Percentiles rank a stretch among this genome's conserved stretches.
These are phyloP conservation scores for Himalopsyche japonica DNA, from an alignment of 2,888 invertebrate genomes.

Conservation along the genomic window DNA sequence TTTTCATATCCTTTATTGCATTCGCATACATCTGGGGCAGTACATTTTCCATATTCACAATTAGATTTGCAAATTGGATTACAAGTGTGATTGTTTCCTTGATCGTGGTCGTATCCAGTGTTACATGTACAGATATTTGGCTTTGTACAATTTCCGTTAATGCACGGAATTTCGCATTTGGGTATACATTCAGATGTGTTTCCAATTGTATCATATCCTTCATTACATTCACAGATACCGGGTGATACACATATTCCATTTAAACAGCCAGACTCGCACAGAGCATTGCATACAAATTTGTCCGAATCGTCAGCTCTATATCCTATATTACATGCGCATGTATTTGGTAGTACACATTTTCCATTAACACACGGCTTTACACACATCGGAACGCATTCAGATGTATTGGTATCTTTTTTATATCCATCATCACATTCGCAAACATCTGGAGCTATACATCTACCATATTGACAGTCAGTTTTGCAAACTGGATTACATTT, in stretches of 20 bases:
- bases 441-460: conserved; percentile 43
- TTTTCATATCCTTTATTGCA: conserved; percentile 22
- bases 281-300: neutral
- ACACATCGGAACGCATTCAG: conserved; percentile 27
- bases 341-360: neutral
- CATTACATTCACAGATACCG: conserved; percentile 22
- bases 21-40: conserved; percentile 21
- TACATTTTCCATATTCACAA: conserved; percentile 24
- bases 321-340: conserved; percentile 5
- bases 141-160: conserved; percentile 40
- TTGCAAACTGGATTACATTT: conserved; percentile 37
- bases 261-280: neutral
- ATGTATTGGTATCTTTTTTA: neutral
- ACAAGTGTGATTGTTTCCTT: conserved; percentile 2
- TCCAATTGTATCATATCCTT: conserved; percentile 17
- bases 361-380: conserved; percentile 33
- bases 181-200: conserved; percentile 45
- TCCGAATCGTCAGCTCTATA: conserved; percentile 7
- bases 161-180: conserved; percentile 44
- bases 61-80: conserved; percentile 29
- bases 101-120: conserved; percentile 34
- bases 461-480: conserved; percentile 45
- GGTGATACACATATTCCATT: conserved; percentile 31
- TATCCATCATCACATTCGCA: conserved; percentile 29
- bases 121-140: conserved; percentile 42